Conservation (phyloP, 2,797 vertebrate genomes). For the Neostethus bicornis region DNA sequence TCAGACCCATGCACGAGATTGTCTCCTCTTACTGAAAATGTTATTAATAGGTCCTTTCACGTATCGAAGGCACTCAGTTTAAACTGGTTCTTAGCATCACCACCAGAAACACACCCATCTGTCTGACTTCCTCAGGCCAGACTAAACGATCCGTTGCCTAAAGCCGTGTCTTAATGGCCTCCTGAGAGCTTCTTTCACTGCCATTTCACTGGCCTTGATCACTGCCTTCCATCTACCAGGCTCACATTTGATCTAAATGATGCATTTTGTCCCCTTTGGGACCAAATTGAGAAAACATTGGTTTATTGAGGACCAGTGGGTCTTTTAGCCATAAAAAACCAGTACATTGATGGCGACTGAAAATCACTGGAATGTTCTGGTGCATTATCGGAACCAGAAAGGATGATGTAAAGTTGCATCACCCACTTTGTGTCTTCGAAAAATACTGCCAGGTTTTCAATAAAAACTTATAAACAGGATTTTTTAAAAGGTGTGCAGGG, state of each 20-base stretch:
- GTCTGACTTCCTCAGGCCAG: conserved; percentile 25
- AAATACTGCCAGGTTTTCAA: conserved; percentile 42
- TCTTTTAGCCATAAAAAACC: conserved; percentile 21
- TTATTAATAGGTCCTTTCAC: conserved; percentile 64
- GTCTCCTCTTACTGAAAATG: conserved; percentile 37
- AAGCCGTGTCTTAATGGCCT: conserved; percentile 41
- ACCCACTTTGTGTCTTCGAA: conserved; percentile 26
- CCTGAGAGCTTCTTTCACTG: conserved; percentile 30
- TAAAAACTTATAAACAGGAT: conserved; percentile 41
- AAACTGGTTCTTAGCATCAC: conserved; percentile 24
- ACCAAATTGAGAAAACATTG: conserved; percentile 13
- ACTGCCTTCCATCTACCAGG: conserved; percentile 17
- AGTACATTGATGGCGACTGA: conserved; percentile 22
- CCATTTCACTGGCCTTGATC: conserved; percentile 46
- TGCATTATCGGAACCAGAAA: conserved; percentile 11
- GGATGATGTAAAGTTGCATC: conserved; percentile 17
- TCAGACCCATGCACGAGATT: conserved; percentile 43
- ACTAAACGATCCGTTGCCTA: conserved; percentile 27
- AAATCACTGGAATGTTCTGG: conserved; percentile 35
- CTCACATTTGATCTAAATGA: conserved; percentile 20
- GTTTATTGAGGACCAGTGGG: conserved; percentile 1
- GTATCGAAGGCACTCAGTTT: conserved; percentile 31
- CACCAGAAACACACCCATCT: conserved; percentile 40
- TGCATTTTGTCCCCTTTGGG: conserved; percentile 25
- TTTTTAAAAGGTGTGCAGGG: too few relatives aligned